Base-by-base conservation (phyloP, 2,888 invertebrate genomes). In the Pyrochroa serraticornis region DNA sequence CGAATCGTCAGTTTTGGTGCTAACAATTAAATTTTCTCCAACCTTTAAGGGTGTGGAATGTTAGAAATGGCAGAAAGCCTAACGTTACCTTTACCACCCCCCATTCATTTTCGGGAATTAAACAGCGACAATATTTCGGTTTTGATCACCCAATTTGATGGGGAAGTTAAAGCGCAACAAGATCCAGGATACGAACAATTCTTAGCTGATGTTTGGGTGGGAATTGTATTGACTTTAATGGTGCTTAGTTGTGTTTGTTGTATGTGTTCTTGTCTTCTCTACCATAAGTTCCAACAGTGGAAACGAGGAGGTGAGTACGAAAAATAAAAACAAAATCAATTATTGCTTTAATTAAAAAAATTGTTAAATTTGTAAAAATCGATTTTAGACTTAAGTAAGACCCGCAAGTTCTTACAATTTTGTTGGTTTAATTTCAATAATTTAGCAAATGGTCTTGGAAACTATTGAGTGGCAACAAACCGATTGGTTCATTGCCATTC, bases 271-370 rank as follows among this genome's bases (percentile, higher is more conserved):
- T 86, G 86, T 73, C 80, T 86, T 59, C 73, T 86, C 30, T 86
- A 85, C 70, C 85, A 86, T 77, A 85, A 85, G 70, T 84, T 86
- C 71, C 85, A 85, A 70, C 82, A 86, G 64, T 86, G 86, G 86
- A 86, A 86, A 74, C 80, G 82, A 67, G 80, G 81, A 75, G 83
- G 86, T 86, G 75, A 83, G 83, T 79, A n/a, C n/a, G n/a, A 3
- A 22, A 22, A 5, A 22, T 22, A 22, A 22, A 5, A 22, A 22
- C 3, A 22, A 22, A n/a, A n/a, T n/a, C n/a, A n/a, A n/a, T n/a
- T n/a, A n/a, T n/a, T n/a, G n/a, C n/a, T n/a, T n/a, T n/a, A n/a
- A n/a, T n/a, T n/a, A n/a, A n/a, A n/a, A n/a, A n/a, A n/a, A n/a
- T n/a, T n/a, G n/a, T n/a, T n/a, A n/a, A n/a, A n/a, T n/a, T n/a